Evolutionary conservation across 2,797 vertebrate species (phyloP), one percentile per base, ranked within the genome.

Genomic region (Pogoniulus pusillus): DNA sequence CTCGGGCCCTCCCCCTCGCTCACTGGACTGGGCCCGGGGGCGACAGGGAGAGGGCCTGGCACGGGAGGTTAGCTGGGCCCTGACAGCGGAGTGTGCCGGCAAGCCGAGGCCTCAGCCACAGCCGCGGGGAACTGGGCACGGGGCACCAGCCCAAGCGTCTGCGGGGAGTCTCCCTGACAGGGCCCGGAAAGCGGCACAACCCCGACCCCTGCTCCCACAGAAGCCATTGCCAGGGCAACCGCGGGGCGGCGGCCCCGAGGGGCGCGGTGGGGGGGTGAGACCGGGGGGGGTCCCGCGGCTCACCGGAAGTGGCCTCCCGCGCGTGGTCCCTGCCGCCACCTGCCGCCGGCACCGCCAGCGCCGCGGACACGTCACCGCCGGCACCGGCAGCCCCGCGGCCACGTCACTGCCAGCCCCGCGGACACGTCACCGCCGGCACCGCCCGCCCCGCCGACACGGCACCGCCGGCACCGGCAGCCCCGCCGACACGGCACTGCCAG

Each of bases 301-400:
- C 91, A 88, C 91, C 90, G 82, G 91, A 92, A 92, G 68, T 20
- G 71, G 27, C 90, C n/a, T 66, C 79, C 80, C 43, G 6, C 71
- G 90, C 95, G 88, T 74, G 84, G 82, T 89, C 92, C 92, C 95
- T 90, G 91, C 80, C 81, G 81, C 81, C 96, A 96, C 95, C 96
- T 92, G 96, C 94, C 75, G 68, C 93, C 91, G 89, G 84, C 91
- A 87, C 97, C 66, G 95, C 91, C 94, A 51, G 64, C 49, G 57
- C 57, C 87, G 85, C 32, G 45, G 89, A 58, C 47, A 34, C 96
- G 95, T 96, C 96, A 95, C 96, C 11, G 43, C 43, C 64, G 62
- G 84, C 91, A 87, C 97, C 66, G 95, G 91, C 94, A 51, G 64
- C 49, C 57, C 57, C 87, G 85, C 32, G 45, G 89, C 58, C 47